phyloP scores from a whole-genome alignment of 2,797 vertebrate genomes.

The Gallirallus australis region DNA sequence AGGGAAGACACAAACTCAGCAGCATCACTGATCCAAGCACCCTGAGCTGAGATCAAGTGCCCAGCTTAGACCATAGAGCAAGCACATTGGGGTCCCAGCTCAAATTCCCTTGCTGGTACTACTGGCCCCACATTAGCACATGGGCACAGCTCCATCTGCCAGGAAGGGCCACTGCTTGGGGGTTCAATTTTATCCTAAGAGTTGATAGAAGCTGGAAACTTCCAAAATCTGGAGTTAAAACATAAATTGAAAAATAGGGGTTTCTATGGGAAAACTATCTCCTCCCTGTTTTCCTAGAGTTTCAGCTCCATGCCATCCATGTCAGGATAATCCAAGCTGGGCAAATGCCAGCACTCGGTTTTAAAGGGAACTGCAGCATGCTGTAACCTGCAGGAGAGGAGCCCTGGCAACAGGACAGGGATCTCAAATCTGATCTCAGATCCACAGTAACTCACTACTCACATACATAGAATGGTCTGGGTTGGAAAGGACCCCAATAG shows the following conservation, averaged over 20 bases:
- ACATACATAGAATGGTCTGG: too few species aligned
- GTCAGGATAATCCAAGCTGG: neutral
- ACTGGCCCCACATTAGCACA: rapidly evolving
- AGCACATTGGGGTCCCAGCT: rapidly evolving
- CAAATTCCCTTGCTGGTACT: neutral
- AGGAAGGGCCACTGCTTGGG: neutral
- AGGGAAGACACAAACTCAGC: neutral
- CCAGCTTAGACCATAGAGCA: too few species aligned
- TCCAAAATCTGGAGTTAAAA: neutral
- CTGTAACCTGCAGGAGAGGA: rapidly evolving
- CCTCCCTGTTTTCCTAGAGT: neutral
- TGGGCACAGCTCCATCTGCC: rapidly evolving
- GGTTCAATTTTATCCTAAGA: rapidly evolving
- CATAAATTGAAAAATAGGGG: neutral
- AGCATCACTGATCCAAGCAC: neutral
- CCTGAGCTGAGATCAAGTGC: neutral
- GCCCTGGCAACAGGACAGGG: rapidly evolving
- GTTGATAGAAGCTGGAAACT: neutral
- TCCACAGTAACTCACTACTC: neutral
- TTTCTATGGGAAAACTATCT: neutral
- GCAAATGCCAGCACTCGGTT: rapidly evolving
- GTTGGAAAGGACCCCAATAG: too few species aligned
- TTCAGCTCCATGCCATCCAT: neutral
- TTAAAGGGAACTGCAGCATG: rapidly evolving
- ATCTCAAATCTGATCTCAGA: too few species aligned